A percentile compares a stretch with the other conserved stretches of the same genome.
phyloP scores from a whole-genome alignment of 2,113 vertebrate genomes.

The Coryphaenoides rupestris region DNA sequence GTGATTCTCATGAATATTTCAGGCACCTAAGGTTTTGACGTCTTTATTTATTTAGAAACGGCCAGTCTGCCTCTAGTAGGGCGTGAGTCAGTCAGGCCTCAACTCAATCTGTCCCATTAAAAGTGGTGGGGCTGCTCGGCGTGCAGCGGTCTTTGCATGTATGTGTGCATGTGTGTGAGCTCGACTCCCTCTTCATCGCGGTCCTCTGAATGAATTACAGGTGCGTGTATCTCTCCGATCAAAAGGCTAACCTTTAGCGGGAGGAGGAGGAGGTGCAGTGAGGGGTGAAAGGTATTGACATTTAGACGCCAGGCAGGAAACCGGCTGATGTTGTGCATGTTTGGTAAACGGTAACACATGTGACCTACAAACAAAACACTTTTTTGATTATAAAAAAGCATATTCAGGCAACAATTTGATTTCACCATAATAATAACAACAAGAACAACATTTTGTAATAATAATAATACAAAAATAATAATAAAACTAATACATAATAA shows the following conservation, averaged over 20 bases:
- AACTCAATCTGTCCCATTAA: conserved; percentile 5
- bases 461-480: too few relatives aligned
- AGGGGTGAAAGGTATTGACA: conserved; percentile 56
- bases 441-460: too few relatives aligned
- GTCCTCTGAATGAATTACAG: conserved; percentile 33
- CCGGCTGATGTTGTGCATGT: conserved; percentile 25
- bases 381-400: too few relatives aligned
- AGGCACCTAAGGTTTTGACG: conserved; percentile 44
- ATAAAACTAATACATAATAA: too few relatives aligned
- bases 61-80: too few relatives aligned
- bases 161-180: neutral
- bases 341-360: conserved; percentile 27
- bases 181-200: neutral
- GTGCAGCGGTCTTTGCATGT: neutral
- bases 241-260: conserved; percentile 60
- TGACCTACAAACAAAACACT: too few relatives aligned
- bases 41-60: conserved; percentile 65
- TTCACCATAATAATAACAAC: too few relatives aligned
- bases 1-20: conserved; percentile 67
- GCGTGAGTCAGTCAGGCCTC: too few relatives aligned
- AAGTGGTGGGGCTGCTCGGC: neutral
- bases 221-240: conserved; percentile 28
- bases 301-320: too few relatives aligned
- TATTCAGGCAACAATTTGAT: too few relatives aligned
- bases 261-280: too few relatives aligned